Evolutionary conservation across 1,140 invertebrate genomes (phyloP).

Genomic region (Wasmannia auropunctata): DNA sequence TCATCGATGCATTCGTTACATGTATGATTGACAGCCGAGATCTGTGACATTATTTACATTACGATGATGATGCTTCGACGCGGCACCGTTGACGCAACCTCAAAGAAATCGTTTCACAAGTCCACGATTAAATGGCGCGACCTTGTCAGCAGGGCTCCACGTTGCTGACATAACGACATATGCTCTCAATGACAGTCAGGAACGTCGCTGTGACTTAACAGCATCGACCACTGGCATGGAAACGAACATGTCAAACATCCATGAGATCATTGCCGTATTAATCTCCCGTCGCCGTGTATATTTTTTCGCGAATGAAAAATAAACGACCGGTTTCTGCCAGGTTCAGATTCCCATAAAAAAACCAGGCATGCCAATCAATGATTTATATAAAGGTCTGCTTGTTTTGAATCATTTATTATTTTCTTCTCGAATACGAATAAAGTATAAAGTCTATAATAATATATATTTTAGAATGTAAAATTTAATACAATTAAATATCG

Average conservation of each 20-base stretch:
- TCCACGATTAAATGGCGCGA: slow-evolving; percentile 54
- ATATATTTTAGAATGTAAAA: neutral
- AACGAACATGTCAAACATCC: slow-evolving; percentile 25
- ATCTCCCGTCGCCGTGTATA: slow-evolving; percentile 6
- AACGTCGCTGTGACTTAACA: slow-evolving; percentile 25
- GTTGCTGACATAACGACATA: slow-evolving; percentile 22
- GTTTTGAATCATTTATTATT: neutral
- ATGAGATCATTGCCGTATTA: slow-evolving; percentile 41
- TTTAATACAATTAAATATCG: neutral
- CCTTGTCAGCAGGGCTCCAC: slow-evolving; percentile 33
- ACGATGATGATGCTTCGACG: neutral
- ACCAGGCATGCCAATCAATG: neutral
- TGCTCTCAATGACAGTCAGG: slow-evolving; percentile 41
- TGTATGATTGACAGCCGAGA: slow-evolving; percentile 21
- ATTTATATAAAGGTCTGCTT: neutral
- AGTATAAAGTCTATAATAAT: neutral
- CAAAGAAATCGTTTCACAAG: slow-evolving; percentile 41
- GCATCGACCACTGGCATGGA: neutral
- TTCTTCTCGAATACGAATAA: neutral
- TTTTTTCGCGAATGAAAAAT: slow-evolving; percentile 35
- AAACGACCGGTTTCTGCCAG: slow-evolving; percentile 35
- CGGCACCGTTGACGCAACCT: slow-evolving; percentile 15
- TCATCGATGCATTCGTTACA: neutral
- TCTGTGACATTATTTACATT: slow-evolving; percentile 39
- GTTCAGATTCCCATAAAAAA: neutral